Percentiles rank a stretch among this genome's conserved stretches.
Evolutionary conservation across 1,140 invertebrate species (phyloP).

Genomic region (Goniozus legneri): DNA sequence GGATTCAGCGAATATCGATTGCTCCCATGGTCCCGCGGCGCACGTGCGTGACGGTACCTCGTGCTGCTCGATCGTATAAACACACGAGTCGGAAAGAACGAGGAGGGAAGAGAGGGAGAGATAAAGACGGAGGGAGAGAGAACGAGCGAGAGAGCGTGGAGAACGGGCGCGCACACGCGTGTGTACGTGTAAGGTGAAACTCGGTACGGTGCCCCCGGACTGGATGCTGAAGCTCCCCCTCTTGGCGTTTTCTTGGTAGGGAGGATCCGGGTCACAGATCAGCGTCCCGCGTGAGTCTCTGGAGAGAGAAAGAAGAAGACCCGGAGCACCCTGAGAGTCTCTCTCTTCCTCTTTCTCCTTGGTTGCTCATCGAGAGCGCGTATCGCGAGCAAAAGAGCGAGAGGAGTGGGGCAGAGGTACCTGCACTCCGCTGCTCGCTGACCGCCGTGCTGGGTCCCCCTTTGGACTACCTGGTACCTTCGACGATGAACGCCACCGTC

Average conservation of each 20-base stretch:
- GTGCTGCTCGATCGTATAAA: background rate
- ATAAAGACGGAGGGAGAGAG: constrained; percentile 3
- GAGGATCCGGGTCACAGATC: constrained; percentile 57
- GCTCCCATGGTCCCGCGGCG: background rate
- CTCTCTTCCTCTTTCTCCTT: too few relatives aligned
- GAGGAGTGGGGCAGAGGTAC: too few relatives aligned
- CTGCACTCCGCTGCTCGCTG: too few relatives aligned
- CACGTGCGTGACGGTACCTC: constrained; percentile 1
- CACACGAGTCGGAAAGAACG: too few relatives aligned
- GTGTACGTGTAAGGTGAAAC: background rate
- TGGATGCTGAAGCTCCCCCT: constrained; percentile 21
- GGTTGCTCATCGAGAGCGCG: constrained; percentile 50
- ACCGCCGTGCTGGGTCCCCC: too few relatives aligned
- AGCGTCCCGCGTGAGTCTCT: constrained; percentile 38
- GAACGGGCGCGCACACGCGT: background rate
- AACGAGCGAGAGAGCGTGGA: constrained; percentile 3
- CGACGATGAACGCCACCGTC: too few relatives aligned
- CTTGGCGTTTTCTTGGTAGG: too few relatives aligned
- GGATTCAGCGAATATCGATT: background rate
- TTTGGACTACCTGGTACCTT: too few relatives aligned
- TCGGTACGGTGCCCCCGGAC: background rate
- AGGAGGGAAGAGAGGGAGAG: constrained; percentile 2
- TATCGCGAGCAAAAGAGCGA: constrained; percentile 50
- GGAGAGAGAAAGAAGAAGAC: constrained; percentile 21
- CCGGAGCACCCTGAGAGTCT: constrained; percentile 24